Conservation (phyloP, 2,888 invertebrate species). For the Standfussiana lucernea region DNA sequence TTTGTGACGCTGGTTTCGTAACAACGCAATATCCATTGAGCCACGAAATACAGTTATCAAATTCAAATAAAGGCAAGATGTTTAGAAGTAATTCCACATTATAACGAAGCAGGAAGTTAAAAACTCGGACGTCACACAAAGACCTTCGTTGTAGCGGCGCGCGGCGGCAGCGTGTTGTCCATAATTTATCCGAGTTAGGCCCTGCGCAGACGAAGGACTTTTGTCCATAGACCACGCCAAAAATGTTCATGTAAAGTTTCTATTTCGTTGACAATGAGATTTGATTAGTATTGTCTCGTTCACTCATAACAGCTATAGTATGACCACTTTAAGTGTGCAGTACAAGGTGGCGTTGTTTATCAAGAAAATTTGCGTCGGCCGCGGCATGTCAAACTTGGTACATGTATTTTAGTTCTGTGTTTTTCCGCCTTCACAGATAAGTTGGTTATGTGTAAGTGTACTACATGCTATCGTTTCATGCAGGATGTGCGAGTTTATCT, state of each 20-base stretch:
- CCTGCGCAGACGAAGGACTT: neutral
- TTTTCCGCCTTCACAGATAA: too few relatives aligned
- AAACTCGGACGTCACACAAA: constrained; percentile 66
- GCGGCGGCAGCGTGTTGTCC: too few relatives aligned
- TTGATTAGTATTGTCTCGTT: neutral
- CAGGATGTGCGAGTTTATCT: neutral
- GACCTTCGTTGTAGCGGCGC: constrained; percentile 62
- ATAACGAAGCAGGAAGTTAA: constrained; percentile 67
- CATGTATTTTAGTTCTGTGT: too few relatives aligned
- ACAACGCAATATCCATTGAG: constrained; percentile 18
- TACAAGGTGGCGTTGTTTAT: too few relatives aligned
- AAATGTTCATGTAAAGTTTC: neutral
- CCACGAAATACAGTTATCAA: constrained; percentile 50
- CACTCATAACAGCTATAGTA: too few relatives aligned
- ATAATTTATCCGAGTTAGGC: constrained; percentile 60
- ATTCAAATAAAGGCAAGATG: constrained; percentile 31
- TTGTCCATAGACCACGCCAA: neutral
- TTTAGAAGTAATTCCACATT: constrained; percentile 40
- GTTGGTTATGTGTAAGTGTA: too few relatives aligned
- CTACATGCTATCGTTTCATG: neutral
- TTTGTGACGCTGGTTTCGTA: constrained; percentile 16
- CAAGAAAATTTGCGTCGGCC: too few relatives aligned
- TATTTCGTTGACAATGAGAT: neutral
- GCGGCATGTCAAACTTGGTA: too few relatives aligned
- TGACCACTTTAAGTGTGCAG: too few relatives aligned